Base-by-base conservation (phyloP, 2,797 vertebrate species). In the Echeneis naucrates region DNA sequence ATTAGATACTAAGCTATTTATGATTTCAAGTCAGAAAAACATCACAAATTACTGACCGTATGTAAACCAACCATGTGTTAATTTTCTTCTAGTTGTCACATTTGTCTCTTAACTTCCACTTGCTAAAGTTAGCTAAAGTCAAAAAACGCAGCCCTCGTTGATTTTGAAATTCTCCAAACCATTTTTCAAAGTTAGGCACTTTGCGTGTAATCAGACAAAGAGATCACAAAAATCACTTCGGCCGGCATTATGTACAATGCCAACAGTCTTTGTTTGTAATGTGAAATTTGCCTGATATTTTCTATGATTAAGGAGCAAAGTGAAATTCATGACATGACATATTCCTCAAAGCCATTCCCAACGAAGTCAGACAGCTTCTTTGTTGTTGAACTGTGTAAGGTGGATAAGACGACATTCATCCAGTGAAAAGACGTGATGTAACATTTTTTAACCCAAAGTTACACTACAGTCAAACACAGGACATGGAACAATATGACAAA, bases 401-500 rank as follows among this genome's bases (percentile, higher is more conserved):
- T 19, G 0, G 8, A 14, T 14, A 26, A 24, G 21, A 30, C 9
- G 35, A 4, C 5, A 24, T 38, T 6, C 8, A 42, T 61, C n/a
- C 37, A 32, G 35, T 60, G 48, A 53, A 33, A 37, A 4, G 12
- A 0, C 16, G 26, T 32, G 17, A 57, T 61, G 51, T 50, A 37
- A 71, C 9, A 21, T 19, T 45, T 57, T 9, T 52, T 12, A 55
- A 42, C 58, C 5, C 8, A 12, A 77, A 53, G 48, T 73, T 73
- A 77, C 13, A 67, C 44, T 77, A n/a, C 26, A 33, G 30, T 45
- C 44, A 45, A n/a, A 68, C 23, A 23, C 24, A 52, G 45, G 33
- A 35, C 19, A 68, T 38, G 53, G 53, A 66, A 61, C 58, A 47
- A 4, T 53, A 30, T 8, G 72, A 66, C 37, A n/a, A 30, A 30